A percentile compares a stretch with the other conserved stretches of the same genome.
Evolutionary conservation across 2,888 invertebrate species (phyloP).

Genomic region (Ametastegia equiseti): DNA sequence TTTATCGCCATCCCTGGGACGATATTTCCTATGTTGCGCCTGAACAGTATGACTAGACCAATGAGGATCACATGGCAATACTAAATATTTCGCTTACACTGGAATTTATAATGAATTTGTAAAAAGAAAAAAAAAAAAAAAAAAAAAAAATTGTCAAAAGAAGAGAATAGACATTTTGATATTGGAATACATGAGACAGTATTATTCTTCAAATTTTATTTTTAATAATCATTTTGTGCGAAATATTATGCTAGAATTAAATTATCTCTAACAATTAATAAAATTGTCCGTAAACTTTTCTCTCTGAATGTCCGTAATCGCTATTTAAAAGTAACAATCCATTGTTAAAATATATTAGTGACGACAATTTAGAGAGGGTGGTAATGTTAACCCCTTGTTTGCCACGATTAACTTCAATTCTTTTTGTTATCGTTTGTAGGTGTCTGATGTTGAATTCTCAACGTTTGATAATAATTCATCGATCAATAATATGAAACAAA

Average conservation of each 20-base stretch:
- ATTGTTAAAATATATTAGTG: constrained; percentile 64
- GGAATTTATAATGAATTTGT: neutral
- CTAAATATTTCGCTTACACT: constrained; percentile 50
- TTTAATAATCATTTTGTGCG: constrained; percentile 68
- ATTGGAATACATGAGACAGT: neutral
- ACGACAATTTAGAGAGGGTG: neutral
- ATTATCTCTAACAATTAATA: constrained; percentile 63
- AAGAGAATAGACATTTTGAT: neutral
- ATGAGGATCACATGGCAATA: constrained; percentile 51
- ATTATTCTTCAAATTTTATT: constrained; percentile 52
- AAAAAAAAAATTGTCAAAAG: no score
- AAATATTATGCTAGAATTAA: constrained; percentile 69
- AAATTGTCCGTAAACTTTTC: constrained; percentile 65
- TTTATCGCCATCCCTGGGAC: constrained; percentile 99
- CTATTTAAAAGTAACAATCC: constrained; percentile 60
- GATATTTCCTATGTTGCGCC: constrained; percentile 95
- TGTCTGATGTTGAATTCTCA: no score
- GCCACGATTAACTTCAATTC: no score
- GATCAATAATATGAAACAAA: no score
- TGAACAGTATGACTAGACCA: constrained; percentile 81
- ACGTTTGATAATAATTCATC: no score
- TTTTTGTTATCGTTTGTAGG: no score
- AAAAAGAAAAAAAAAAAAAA: no score
- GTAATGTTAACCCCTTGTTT: no score
- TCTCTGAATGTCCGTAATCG: constrained; percentile 57